These are phyloP conservation scores for Astur gentilis DNA, from an alignment of 2,113 vertebrate species.

Conservation along the genomic window DNA sequence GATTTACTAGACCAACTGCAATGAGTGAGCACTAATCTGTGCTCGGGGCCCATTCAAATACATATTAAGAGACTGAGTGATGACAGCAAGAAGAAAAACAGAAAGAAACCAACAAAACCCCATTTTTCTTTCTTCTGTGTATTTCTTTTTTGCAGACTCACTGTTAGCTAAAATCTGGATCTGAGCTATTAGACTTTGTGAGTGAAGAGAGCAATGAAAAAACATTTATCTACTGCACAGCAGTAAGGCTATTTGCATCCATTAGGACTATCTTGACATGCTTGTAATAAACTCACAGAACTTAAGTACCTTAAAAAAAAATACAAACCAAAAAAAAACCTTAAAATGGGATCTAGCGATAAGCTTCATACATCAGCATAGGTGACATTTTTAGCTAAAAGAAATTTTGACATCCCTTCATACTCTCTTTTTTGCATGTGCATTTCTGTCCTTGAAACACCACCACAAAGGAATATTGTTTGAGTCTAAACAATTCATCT, in stretches of 20 bases:
- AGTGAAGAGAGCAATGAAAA: background rate
- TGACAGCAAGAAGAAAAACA: background rate
- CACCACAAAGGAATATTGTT: background rate
- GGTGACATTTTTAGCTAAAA: background rate
- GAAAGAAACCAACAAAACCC: accelerated
- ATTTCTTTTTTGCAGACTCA: slow-evolving; percentile 12
- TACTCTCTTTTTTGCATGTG: background rate
- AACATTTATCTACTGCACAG: slow-evolving; percentile 8
- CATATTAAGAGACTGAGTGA: background rate
- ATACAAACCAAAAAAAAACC: background rate
- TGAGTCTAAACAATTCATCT: background rate
- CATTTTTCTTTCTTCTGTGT: background rate
- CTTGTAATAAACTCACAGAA: slow-evolving; percentile 21
- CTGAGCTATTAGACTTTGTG: background rate
- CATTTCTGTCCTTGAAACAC: background rate
- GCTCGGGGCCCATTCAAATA: background rate
- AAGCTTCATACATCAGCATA: background rate
- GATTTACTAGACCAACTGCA: background rate
- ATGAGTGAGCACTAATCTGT: background rate
- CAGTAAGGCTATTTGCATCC: background rate
- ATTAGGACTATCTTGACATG: background rate
- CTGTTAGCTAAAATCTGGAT: background rate
- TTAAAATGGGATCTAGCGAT: background rate
- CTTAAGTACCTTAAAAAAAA: slow-evolving; percentile 15
- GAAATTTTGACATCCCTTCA: background rate